Percentiles rank a stretch among this genome's conserved stretches.
Evolutionary conservation across 2,888 invertebrate genomes (phyloP).

Genomic region (Nephrocerus scutellatus): DNA sequence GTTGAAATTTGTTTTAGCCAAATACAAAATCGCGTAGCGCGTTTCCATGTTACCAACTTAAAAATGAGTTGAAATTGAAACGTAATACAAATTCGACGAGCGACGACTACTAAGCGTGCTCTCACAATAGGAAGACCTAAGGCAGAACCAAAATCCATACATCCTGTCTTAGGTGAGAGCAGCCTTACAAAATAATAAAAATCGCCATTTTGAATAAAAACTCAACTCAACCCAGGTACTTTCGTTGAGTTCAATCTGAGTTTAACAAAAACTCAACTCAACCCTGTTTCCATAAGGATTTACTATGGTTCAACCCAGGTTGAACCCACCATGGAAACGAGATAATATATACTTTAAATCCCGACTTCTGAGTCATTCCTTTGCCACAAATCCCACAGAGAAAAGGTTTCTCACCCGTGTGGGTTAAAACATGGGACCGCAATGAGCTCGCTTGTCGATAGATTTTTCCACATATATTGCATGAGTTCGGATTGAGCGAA

Average conservation of each 20-base stretch:
- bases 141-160: background rate
- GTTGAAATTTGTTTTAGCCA: too few species aligned
- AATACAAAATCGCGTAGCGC: too few species aligned
- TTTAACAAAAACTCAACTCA: too few species aligned
- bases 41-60: too few species aligned
- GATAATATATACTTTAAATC: conserved; percentile 33
- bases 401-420: conserved; percentile 43
- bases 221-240: background rate
- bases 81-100: too few species aligned
- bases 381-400: conserved; percentile 43
- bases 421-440: conserved; percentile 37
- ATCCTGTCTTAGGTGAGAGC: background rate
- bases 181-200: background rate
- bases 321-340: too few species aligned
- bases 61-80: too few species aligned
- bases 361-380: conserved; percentile 45
- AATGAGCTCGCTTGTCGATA: conserved; percentile 44
- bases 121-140: background rate
- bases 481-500: conserved; percentile 42
- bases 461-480: conserved; percentile 38
- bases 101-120: too few species aligned
- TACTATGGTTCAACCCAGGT: too few species aligned
- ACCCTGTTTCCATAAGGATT: too few species aligned
- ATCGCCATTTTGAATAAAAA: background rate
- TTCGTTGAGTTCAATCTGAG: too few species aligned